Conservation (phyloP, 2,888 invertebrate genomes). For the Ochropleura leucogaster region DNA sequence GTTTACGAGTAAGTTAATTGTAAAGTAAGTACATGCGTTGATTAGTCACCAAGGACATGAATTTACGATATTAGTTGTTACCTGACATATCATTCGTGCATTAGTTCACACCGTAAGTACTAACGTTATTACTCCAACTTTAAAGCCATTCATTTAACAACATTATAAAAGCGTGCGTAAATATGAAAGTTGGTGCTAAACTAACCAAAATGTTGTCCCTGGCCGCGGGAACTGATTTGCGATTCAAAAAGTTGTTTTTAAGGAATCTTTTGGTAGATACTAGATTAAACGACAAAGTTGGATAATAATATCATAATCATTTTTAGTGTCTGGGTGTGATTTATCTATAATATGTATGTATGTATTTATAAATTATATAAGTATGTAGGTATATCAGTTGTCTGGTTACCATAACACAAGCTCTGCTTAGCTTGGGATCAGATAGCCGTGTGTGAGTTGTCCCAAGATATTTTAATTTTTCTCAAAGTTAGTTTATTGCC, state of each 20-base stretch:
- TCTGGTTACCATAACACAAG: no score
- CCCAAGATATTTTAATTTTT: no score
- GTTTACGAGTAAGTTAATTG: slow-evolving; percentile 4
- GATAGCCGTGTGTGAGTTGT: no score
- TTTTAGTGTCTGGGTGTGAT: no score
- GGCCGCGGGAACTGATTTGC: background rate
- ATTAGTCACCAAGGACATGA: slow-evolving; percentile 52
- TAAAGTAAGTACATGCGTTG: slow-evolving; percentile 1
- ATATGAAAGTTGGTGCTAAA: background rate
- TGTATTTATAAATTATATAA: no score
- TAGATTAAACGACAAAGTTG: no score
- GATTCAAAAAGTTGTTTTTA: background rate
- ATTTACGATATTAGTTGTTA: slow-evolving; percentile 45
- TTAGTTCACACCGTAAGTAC: slow-evolving; percentile 13
- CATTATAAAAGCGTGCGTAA: background rate
- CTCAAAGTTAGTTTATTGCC: no score
- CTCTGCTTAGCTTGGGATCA: no score
- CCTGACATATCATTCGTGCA: slow-evolving; percentile 5
- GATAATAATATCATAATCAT: no score
- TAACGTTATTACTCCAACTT: slow-evolving; percentile 27
- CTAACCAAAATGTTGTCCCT: background rate
- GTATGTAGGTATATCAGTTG: no score
- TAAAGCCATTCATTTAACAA: slow-evolving; percentile 18
- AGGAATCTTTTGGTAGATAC: no score
- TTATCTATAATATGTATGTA: no score